Evolutionary conservation across 92 coral and sea anemone species (phyloP), one percentile per base, ranked within the genome.

Genomic region (Epizoanthus illoricatus): DNA sequence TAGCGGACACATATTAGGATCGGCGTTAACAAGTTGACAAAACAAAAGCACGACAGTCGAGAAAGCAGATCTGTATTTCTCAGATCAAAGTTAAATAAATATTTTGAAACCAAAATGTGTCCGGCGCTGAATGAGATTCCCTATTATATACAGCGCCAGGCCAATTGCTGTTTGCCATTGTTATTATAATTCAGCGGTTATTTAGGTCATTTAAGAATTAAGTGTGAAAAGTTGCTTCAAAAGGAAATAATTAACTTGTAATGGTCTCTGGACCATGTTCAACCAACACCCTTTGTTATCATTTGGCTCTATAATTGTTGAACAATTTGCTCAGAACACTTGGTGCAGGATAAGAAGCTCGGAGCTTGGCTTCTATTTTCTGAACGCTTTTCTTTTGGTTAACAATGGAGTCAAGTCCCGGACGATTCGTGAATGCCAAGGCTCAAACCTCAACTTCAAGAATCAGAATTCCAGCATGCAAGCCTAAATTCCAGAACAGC

Each of bases 381-480:
- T 16, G 11, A 23, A n/a, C 45, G 67, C 64, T 63, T 63, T 23
- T 42, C 9, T 62, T 21, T 64, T 62, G 43, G 19, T 63, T 62
- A 62, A 78, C 60, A 64, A 78, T 78, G 82, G 82, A 63, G 41
- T 62, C 49, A 43, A 78, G 60, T 63, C 16, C 67, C 57, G 60
- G 8, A 19, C 63, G 65, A 45, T 70, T 12, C 71, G 41, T 59
- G 82, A 59, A 78, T 42, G 82, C 42, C 40, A 42, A 63, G 52
- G 39, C 67, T 78, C 71, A 78, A 63, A 64, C 82, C 56, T 64
- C 45, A 15, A 64, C 21, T 24, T 60, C 70, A 45, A 43, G 69
- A 59, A 36, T 68, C 9, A 59, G 3, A 63, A 78, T 78, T 7
- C 82, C 82, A 28, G 19, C 82, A 78, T 78, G 82, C 82, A 62